phyloP scores from a whole-genome alignment of 1,140 invertebrate genomes.

The Drosophila orena region DNA sequence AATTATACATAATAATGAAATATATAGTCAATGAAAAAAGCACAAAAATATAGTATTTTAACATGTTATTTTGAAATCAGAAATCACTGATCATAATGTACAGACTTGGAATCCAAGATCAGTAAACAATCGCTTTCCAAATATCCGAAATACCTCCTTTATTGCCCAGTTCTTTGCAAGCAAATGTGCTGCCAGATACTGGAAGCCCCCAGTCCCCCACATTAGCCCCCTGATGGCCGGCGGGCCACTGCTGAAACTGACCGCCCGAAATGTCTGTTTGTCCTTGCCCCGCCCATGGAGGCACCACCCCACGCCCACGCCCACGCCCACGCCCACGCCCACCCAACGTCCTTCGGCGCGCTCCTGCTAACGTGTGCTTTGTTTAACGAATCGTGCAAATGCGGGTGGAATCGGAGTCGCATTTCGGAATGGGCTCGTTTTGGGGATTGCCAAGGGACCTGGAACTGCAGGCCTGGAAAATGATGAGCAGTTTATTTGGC shows the following conservation, averaged over 20 bases:
- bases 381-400: constrained; percentile 85
- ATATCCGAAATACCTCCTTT: neutral
- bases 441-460: constrained; percentile 20
- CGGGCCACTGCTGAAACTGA: constrained; percentile 64
- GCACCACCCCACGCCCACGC: neutral
- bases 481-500: constrained; percentile 75
- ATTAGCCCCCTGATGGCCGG: constrained; percentile 27
- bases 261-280: constrained; percentile 36
- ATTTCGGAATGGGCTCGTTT: constrained; percentile 21
- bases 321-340: constrained; percentile 4
- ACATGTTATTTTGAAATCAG: neutral
- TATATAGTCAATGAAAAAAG: no score
- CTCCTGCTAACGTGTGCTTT: constrained; percentile 81
- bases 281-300: constrained; percentile 6
- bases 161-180: constrained; percentile 5
- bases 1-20: no score
- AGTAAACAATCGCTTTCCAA: neutral
- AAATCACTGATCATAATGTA: neutral
- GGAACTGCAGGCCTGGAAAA: constrained; percentile 21
- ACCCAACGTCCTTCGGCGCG: constrained; percentile 21
- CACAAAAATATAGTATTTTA: no score
- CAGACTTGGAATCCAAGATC: neutral
- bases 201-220: neutral
- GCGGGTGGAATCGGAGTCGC: constrained; percentile 69
- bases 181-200: constrained; percentile 51